Evolutionary conservation across 1,140 invertebrate genomes (phyloP).

Genomic region (Caenorhabditis remanei): DNA sequence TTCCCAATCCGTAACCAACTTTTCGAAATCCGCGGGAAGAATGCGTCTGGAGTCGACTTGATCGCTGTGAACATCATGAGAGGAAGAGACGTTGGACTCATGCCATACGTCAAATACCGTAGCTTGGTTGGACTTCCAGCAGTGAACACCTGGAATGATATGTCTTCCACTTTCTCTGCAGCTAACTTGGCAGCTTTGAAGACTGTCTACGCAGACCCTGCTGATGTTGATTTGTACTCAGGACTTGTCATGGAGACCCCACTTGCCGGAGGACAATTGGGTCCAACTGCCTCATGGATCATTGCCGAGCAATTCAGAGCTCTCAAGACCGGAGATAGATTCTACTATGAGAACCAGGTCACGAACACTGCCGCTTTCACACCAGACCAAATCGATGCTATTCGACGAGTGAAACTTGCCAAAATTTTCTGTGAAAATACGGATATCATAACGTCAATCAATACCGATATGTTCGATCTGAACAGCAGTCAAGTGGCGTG

Average conservation of each 20-base stretch:
- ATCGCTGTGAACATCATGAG: conserved; percentile 88
- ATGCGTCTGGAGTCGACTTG: conserved; percentile 83
- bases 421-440: conserved; percentile 39
- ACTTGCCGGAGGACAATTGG: conserved; percentile 20
- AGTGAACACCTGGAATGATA: conserved; percentile 61
- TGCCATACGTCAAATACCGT: conserved; percentile 81
- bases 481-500: conserved; percentile 42
- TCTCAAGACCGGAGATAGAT: conserved; percentile 35
- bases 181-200: conserved; percentile 14
- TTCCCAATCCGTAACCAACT: conserved; percentile 64
- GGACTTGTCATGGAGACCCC: conserved; percentile 54
- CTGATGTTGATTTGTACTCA: conserved; percentile 51
- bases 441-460: conserved; percentile 34
- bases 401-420: conserved; percentile 47
- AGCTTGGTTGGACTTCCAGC: neutral
- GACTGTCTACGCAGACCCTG: conserved; percentile 39
- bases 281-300: conserved; percentile 54
- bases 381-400: conserved; percentile 15
- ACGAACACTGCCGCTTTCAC: neutral
- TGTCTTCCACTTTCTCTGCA: conserved; percentile 80
- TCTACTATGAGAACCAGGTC: conserved; percentile 27
- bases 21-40: conserved; percentile 57
- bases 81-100: conserved; percentile 89
- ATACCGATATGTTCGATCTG: conserved; percentile 37
- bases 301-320: conserved; percentile 40